Evolutionary conservation across 2,797 vertebrate genomes (phyloP).

Genomic region (Lepidocolaptes lacrymiger): DNA sequence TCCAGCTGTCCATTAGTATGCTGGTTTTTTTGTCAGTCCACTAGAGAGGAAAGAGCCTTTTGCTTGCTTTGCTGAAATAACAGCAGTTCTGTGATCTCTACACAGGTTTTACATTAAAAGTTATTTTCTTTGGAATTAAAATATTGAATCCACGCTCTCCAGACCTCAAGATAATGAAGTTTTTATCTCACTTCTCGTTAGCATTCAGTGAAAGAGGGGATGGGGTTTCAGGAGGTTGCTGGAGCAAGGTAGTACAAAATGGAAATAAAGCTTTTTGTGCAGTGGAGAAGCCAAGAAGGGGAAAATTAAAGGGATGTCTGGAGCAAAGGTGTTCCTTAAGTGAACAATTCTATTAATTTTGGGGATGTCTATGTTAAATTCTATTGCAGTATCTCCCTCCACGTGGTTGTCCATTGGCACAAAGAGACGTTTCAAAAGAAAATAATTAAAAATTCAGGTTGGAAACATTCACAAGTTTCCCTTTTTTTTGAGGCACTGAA

Average conservation of each 20-base stretch:
- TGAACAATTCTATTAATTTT: neutral
- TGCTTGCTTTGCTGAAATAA: conserved; percentile 1
- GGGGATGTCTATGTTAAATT: neutral
- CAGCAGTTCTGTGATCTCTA: neutral
- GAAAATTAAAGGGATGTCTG: neutral
- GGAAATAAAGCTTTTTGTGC: neutral
- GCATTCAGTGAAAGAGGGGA: neutral
- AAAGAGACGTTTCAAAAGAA: neutral
- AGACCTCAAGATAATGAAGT: neutral
- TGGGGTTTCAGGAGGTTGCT: neutral
- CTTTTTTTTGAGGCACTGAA: neutral
- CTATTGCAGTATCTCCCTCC: neutral
- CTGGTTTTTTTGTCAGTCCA: neutral
- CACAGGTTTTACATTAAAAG: conserved; percentile 3
- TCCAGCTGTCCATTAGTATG: neutral
- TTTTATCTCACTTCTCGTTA: conserved; percentile 6
- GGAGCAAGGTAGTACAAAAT: neutral
- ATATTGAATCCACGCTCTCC: neutral
- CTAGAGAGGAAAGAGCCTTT: neutral
- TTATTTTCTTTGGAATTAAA: neutral
- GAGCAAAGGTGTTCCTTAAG: neutral
- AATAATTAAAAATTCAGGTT: neutral
- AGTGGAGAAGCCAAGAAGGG: neutral
- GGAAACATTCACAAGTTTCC: conserved; percentile 3
- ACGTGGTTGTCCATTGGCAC: neutral